Evolutionary conservation across 1,140 invertebrate genomes (phyloP).

Genomic region (Bombus waltoni): DNA sequence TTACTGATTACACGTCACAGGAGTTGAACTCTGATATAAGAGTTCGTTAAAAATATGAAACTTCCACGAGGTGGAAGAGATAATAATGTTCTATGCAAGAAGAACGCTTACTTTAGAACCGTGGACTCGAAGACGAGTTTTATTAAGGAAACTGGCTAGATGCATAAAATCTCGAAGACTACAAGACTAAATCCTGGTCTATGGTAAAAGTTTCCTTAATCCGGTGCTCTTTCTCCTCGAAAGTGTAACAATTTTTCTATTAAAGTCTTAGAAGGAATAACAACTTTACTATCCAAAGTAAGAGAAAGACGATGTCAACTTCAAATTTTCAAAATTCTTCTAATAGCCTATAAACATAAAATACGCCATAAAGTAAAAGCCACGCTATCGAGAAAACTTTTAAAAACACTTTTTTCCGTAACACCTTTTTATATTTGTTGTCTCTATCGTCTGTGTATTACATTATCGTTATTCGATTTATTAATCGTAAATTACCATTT

Average conservation of each 20-base stretch:
- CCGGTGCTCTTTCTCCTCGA: neutral
- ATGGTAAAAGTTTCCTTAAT: neutral
- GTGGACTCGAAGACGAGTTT: neutral
- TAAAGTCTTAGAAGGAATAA: neutral
- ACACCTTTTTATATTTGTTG: too few relatives aligned
- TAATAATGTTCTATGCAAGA: neutral
- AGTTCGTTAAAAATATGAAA: conserved; percentile 12
- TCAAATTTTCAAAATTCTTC: neutral
- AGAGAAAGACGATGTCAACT: neutral
- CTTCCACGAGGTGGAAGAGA: neutral
- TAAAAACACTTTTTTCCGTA: too few relatives aligned
- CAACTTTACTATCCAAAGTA: neutral
- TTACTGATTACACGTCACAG: neutral
- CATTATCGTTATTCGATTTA: too few relatives aligned
- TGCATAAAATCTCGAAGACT: neutral
- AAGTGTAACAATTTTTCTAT: neutral
- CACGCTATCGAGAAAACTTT: neutral
- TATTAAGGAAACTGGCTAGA: conserved; percentile 2
- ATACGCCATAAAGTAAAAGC: neutral
- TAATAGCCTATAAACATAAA: neutral
- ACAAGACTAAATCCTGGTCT: neutral
- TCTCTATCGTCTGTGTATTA: too few relatives aligned
- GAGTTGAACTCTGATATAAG: neutral
- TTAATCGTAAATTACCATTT: neutral
- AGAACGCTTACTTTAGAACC: neutral